Evolutionary conservation across 1,140 invertebrate species (phyloP), one percentile per base, ranked within the genome.

Genomic region (Phocides pigmalion): DNA sequence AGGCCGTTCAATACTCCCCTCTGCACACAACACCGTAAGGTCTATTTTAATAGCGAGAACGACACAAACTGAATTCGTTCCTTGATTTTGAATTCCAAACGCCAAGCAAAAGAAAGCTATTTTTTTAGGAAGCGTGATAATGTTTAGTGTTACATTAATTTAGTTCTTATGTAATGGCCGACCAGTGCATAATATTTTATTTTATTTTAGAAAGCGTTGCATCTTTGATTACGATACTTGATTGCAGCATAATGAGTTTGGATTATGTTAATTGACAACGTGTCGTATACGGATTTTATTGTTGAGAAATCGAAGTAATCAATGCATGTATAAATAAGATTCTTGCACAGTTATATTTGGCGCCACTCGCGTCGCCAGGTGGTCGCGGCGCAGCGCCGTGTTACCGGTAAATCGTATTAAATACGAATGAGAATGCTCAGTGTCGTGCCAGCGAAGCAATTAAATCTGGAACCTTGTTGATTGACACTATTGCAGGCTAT

Each of bases 31-130:
- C 51, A 1, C 1, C 16, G 56, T 76, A 79, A 63, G 49, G 76
- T 68, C 20, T 6, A 17, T 20, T 66, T 70, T 75, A 49, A 2
- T 41, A 54, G 19, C 39, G 5, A 25, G 20, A 62, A 62, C 3
- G 15, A 56, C 22, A 64, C 62, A 54, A 66, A 78, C 81, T 79
- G 79, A 75, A 80, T 82, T 76, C 66, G 70, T 82, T 85, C 84
- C 75, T 87, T 66, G 83, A 87, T 89, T 89, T 87, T 82, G 79
- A 87, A 87, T 87, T 89, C 84, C 82, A 53, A 81, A 64, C 84
- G 72, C 68, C 71, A 74, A 82, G 79, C 81, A 77, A 84, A 89
- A 87, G 87, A 89, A 89, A 89, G 81, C 79, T 76, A 84, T 83
- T 85, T 83, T 42, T 88, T 87, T 80, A 86, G 82, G 82, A 83